phyloP scores from a whole-genome alignment of 1,140 invertebrate species.

The Drosophila takahashii region DNA sequence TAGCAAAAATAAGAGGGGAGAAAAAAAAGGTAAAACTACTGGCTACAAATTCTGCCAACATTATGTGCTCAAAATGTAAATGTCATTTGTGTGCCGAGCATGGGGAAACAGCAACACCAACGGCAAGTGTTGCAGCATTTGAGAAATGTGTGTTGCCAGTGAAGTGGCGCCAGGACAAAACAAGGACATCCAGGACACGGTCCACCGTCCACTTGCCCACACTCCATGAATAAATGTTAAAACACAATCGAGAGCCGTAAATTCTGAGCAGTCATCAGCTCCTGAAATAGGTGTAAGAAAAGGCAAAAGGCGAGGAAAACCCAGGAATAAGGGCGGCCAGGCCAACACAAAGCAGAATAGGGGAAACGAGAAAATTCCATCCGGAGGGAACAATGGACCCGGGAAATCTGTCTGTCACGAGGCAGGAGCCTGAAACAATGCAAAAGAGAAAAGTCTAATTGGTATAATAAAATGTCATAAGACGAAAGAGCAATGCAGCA shows the following conservation, averaged over 20 bases:
- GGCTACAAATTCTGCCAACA: conserved; percentile 43
- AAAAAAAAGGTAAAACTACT: conserved; percentile 23
- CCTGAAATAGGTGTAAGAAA: conserved; percentile 58
- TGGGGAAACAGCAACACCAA: conserved; percentile 7
- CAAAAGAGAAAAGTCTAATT: conserved; percentile 61
- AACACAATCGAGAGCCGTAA: conserved; percentile 75
- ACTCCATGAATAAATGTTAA: conserved; percentile 76
- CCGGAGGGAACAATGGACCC: conserved; percentile 36
- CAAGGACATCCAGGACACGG: conserved; percentile 12
- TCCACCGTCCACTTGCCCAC: conserved; percentile 18
- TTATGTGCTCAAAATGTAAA: conserved; percentile 77
- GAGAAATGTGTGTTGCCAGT: conserved; percentile 65
- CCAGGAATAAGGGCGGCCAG: background rate
- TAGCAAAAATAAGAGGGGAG: conserved; percentile 21
- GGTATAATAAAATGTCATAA: conserved; percentile 81
- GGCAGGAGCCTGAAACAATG: conserved; percentile 31
- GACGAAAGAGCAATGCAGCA: conserved; percentile 45
- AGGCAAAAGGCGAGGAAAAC: background rate
- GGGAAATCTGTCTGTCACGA: conserved; percentile 18
- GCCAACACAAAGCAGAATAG: conserved; percentile 9
- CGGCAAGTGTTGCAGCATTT: conserved; percentile 73
- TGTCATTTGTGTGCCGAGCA: conserved; percentile 69
- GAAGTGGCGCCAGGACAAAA: conserved; percentile 50
- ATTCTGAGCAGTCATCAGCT: conserved; percentile 67
- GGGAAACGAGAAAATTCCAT: conserved; percentile 19